A percentile compares a stretch with the other conserved stretches of the same genome.
These are phyloP conservation scores for Chrysotoxum bicinctum DNA, from an alignment of 2,888 invertebrate genomes.

Conservation along the genomic window DNA sequence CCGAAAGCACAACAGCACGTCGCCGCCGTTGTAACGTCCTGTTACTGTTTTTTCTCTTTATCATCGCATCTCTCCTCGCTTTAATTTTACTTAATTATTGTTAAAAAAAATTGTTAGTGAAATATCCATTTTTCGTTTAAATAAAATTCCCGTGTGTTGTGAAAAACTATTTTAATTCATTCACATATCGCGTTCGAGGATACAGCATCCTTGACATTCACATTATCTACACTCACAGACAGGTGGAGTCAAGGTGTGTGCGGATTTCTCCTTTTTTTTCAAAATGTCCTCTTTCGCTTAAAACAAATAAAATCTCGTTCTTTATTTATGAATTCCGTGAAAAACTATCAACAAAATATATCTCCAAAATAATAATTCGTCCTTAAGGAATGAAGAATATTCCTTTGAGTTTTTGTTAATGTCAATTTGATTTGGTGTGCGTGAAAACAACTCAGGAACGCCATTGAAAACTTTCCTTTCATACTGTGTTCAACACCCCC, in stretches of 20 bases:
- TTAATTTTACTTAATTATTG: slow-evolving; percentile 34
- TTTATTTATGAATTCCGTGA: not conserved
- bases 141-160: not conserved
- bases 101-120: slow-evolving; percentile 9
- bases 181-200: slow-evolving; percentile 40
- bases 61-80: slow-evolving; percentile 37
- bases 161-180: not conserved
- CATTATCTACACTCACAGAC: slow-evolving; percentile 17
- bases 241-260: slow-evolving; percentile 41
- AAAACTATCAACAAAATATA: not conserved
- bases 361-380: slow-evolving; percentile 37
- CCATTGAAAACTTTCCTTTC: slow-evolving; percentile 45
- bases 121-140: slow-evolving; percentile 8
- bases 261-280: slow-evolving; percentile 20
- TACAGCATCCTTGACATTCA: slow-evolving; percentile 69
- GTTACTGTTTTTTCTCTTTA: slow-evolving; percentile 48
- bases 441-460: slow-evolving; percentile 48
- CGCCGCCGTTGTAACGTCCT: slow-evolving; percentile 56
- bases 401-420: slow-evolving; percentile 13
- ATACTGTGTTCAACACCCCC: not conserved
- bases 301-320: not conserved
- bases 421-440: slow-evolving; percentile 23
- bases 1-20: slow-evolving; percentile 70
- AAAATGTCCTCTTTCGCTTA: slow-evolving; percentile 57
- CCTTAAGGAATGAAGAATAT: slow-evolving; percentile 30